Evolutionary conservation across 2,113 vertebrate species (phyloP).

Genomic region (Romanogobio albipinnatus): DNA sequence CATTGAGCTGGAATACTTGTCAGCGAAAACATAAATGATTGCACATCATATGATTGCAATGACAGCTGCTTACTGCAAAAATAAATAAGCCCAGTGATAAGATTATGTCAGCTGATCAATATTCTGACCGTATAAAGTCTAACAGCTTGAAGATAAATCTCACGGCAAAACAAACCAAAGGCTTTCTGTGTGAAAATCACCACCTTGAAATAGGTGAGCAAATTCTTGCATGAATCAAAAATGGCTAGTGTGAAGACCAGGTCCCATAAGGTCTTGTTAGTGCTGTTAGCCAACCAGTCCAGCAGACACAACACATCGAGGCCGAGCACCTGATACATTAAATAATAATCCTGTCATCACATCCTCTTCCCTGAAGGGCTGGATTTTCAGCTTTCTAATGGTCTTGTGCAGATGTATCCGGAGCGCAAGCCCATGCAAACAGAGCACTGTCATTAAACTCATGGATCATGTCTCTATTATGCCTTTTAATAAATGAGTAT

Average conservation of each 20-base stretch:
- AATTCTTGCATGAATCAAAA: neutral
- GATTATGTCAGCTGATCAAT: neutral
- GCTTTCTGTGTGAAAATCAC: slow-evolving; percentile 29
- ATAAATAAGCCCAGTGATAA: neutral
- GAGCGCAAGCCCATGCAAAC: slow-evolving; percentile 35
- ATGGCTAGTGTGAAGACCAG: neutral
- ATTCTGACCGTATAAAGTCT: neutral
- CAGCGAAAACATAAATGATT: neutral
- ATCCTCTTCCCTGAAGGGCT: slow-evolving; percentile 31
- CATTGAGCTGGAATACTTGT: neutral
- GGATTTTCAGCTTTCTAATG: slow-evolving; percentile 34
- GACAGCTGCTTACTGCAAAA: neutral
- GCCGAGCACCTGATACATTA: slow-evolving; percentile 19
- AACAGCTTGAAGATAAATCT: neutral
- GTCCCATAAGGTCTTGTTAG: slow-evolving; percentile 34
- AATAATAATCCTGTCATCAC: slow-evolving; percentile 33
- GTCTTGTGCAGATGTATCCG: slow-evolving; percentile 56
- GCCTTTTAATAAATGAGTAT: neutral
- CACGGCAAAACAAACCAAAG: neutral
- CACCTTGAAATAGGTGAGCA: slow-evolving; percentile 24
- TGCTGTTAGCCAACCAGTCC: neutral
- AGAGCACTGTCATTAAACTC: slow-evolving; percentile 39
- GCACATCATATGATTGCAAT: neutral
- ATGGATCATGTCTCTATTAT: neutral
- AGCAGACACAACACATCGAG: neutral